phyloP scores from a whole-genome alignment of 2,888 invertebrate species.

The Carabus problematicus region DNA sequence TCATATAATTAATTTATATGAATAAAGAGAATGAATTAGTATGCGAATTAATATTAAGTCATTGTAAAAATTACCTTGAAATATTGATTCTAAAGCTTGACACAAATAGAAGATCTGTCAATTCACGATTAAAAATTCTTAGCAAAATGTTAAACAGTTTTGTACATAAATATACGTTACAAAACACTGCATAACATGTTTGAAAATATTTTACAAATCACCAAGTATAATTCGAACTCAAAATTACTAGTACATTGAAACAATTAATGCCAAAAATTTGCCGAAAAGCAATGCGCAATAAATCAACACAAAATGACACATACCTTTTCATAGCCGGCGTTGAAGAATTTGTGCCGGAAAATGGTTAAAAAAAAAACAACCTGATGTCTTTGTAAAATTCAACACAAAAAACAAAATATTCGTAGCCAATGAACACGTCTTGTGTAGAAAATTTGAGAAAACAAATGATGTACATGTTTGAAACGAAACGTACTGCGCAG shows the following conservation, averaged over 20 bases:
- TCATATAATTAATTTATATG: too few relatives aligned
- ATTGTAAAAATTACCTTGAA: too few relatives aligned
- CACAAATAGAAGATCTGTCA: too few relatives aligned
- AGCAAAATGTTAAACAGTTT: neutral
- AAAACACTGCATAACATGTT: neutral
- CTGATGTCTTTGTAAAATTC: neutral
- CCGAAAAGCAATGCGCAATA: conserved; percentile 31
- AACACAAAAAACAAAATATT: conserved; percentile 26
- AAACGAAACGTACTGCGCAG: neutral
- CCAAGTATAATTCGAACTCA: neutral
- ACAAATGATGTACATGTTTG: conserved; percentile 35
- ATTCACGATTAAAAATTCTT: too few relatives aligned
- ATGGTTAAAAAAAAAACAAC: conserved; percentile 18
- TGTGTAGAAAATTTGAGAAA: conserved; percentile 25
- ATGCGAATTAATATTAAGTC: too few relatives aligned
- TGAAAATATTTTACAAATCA: neutral
- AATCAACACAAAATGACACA: conserved; percentile 23
- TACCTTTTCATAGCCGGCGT: conserved; percentile 26
- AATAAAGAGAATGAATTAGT: too few relatives aligned
- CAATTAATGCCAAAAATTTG: neutral
- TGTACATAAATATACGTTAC: neutral
- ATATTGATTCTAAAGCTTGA: too few relatives aligned
- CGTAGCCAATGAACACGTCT: conserved; percentile 19
- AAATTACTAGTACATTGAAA: neutral
- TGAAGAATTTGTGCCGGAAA: conserved; percentile 6